Evolutionary conservation across 2,888 invertebrate genomes (phyloP).

Genomic region (Rhagonycha fulva): DNA sequence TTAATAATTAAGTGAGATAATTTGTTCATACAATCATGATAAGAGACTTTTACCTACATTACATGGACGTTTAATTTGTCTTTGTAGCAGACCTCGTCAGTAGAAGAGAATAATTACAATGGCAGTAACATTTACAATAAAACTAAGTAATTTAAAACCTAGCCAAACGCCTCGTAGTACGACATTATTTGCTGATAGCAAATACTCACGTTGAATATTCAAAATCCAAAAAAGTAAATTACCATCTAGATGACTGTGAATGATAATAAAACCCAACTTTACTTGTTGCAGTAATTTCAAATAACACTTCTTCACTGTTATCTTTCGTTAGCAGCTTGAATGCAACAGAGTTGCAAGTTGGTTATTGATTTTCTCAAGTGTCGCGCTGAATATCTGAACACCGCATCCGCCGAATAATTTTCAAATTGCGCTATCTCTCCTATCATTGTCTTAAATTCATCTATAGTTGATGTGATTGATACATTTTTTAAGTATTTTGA

Average conservation of each 20-base stretch:
- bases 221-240: background rate
- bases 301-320: background rate
- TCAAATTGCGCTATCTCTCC: too few species aligned
- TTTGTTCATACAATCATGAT: too few species aligned
- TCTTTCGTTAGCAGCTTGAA: background rate
- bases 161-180: background rate
- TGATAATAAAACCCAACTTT: background rate
- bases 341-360: background rate
- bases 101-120: background rate
- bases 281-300: background rate
- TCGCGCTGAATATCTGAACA: background rate
- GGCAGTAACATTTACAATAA: background rate
- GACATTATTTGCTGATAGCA: background rate
- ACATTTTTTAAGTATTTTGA: background rate
- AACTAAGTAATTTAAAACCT: background rate
- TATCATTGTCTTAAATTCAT: background rate
- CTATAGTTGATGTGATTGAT: background rate
- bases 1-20: too few species aligned
- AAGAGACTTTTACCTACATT: too few species aligned
- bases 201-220: background rate
- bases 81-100: too few species aligned
- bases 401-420: background rate
- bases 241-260: background rate
- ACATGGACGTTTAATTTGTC: too few species aligned
- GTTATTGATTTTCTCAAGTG: background rate